Evolutionary conservation across 30 jellyfish, hydroid and myxozoan species (phyloP).

Genomic region (Pelagia noctiluca): DNA sequence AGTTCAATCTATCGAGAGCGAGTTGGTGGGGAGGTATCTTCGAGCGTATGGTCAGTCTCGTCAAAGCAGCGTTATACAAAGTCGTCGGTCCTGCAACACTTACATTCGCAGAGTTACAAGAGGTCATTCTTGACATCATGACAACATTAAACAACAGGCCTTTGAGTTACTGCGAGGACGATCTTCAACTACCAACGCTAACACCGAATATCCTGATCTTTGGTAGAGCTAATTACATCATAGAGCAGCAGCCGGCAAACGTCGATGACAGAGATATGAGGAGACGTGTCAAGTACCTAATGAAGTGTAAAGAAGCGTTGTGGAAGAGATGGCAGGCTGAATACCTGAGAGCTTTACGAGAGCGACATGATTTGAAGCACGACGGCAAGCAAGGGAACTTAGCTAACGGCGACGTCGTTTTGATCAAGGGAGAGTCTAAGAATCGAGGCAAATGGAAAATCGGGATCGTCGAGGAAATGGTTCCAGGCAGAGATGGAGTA

Average conservation of each 20-base stretch:
- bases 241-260: constrained; percentile 18
- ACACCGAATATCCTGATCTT: constrained; percentile 33
- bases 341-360: constrained; percentile 57
- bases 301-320: constrained; percentile 33
- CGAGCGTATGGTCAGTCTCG: constrained; percentile 35
- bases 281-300: constrained; percentile 38
- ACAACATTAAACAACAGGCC: constrained; percentile 39
- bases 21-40: constrained; percentile 72
- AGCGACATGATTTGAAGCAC: constrained; percentile 57
- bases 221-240: constrained; percentile 37
- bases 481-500: constrained; percentile 66
- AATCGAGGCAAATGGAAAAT: constrained; percentile 66
- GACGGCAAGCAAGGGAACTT: constrained; percentile 10
- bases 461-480: constrained; percentile 46
- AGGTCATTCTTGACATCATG: constrained; percentile 25
- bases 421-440: constrained; percentile 67
- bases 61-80: constrained; percentile 39
- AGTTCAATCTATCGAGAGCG: constrained; percentile 48
- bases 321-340: constrained; percentile 71
- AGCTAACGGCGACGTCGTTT: constrained; percentile 62
- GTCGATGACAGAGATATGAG: constrained; percentile 37
- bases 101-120: constrained; percentile 29
- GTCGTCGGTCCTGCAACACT: constrained; percentile 23
- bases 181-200: constrained; percentile 36
- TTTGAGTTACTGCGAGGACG: constrained; percentile 48